Evolutionary conservation across 2,113 vertebrate species (phyloP), one percentile per base, ranked within the genome.

Genomic region (Hemiscyllium ocellatum): DNA sequence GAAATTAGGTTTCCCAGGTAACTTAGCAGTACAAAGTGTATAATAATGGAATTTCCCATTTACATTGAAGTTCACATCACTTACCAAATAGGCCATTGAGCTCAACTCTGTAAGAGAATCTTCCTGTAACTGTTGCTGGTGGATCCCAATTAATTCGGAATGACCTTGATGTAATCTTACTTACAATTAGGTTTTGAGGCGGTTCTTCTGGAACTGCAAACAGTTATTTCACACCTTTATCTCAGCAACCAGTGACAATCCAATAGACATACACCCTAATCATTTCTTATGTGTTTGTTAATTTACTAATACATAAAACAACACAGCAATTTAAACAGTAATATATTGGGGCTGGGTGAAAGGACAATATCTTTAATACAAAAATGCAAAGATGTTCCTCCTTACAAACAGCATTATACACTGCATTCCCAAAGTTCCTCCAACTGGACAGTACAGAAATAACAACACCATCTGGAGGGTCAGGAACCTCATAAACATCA

Each of bases 171-270:
- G 98, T 99, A 96, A 98, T 95, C 61, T 99, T 99, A 95, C 97
- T 96, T 33, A 97, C 96, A 33, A 96, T 24, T 85, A 99, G 96
- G 96, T 98, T 99, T 96, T 98, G 98, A 72, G 99, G 99, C 20
- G 98, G 97, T 96, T 98, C 99, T 97, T 99, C 99, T 96, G 99
- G 99, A 96, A 98, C 99, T 99, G 97, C 96, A 97, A 97, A 3
- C 17, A 70, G 37, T 33, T 70, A 29, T 76, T 95, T 37, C 68
- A 52, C 89, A 93, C 68, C 66, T 50, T 95, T 72, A 95, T 4
- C 68, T 29, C 69, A 72, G 69, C 47, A 33, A 29, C 5, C 69
- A 76, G 0, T 70, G 47, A 52, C 94, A 33, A 50, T 76, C 72
- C 42, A 70, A 26, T 72, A 42, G 3, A 29, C 69, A 95, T 33